Evolutionary conservation across 2,797 vertebrate genomes (phyloP), one percentile per base, ranked within the genome.

Genomic region (Limosa lapponica): DNA sequence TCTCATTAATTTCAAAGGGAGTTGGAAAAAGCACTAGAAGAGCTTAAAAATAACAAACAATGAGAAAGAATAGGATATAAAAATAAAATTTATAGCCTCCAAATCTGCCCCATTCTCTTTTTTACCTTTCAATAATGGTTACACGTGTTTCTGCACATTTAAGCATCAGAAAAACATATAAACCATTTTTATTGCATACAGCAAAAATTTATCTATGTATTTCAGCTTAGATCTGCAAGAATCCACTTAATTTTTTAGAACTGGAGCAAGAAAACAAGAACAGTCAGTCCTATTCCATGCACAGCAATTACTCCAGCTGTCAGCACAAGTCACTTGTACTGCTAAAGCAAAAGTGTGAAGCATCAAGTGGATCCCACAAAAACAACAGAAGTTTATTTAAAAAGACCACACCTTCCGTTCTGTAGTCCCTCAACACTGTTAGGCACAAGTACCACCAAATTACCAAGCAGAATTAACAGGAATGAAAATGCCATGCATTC

Each of bases 191-290:
- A 97, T 84, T 64, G 91, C 87, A 82, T 7, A 54, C 37, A 90
- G 66, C 30, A 90, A 93, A 79, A 96, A 96, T 71, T 83, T 79
- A 95, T 82, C 74, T 90, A 44, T 7, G 25, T 62, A 74, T 82
- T 95, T 96, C 92, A 95, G 64, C 90, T 94, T 79, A 94, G 89
- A 96, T 87, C 79, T 91, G 51, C 90, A 96, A 94, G 69, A 95
- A 97, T 61, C 49, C 41, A 58, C 78, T 89, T 93, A 87, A 17
- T 78, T 87, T 94, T 95, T 95, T 85, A 78, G 81, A 92, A 80
- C 12, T 13, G 13, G 69, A 93, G 73, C 0, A 19, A 80, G 93
- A 85, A 96, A 95, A 94, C 85, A 92, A 82, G 37, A 66, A 65
- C 81, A 85, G 67, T 58, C 55, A 46, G 39, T 80, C 94, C 96